Percentiles rank a stretch among this genome's conserved stretches.
phyloP scores from a whole-genome alignment of 2,888 invertebrate species.

The Zelleria hepariella region DNA sequence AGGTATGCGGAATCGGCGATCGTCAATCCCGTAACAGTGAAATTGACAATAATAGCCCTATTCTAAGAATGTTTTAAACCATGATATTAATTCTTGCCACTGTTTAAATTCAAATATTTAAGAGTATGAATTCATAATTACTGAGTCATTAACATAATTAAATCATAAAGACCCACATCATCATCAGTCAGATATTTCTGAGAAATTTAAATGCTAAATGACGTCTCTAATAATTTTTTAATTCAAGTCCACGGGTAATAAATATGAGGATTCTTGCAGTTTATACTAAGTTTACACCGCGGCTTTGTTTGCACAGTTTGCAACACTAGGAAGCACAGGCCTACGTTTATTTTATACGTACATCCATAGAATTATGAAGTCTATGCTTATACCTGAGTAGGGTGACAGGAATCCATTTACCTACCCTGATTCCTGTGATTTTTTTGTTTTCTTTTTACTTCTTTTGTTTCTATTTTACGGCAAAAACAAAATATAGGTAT shows the following conservation, averaged over 20 bases:
- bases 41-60: too few relatives aligned
- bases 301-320: background rate
- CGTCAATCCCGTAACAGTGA: too few relatives aligned
- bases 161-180: background rate
- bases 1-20: too few relatives aligned
- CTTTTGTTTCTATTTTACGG: too few relatives aligned
- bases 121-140: background rate
- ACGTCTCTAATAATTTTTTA: background rate
- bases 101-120: background rate
- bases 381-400: too few relatives aligned
- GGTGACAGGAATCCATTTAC: too few relatives aligned
- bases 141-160: background rate
- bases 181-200: background rate
- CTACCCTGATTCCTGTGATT: too few relatives aligned
- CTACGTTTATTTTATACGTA: background rate
- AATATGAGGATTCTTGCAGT: background rate
- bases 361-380: too few relatives aligned
- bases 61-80: too few relatives aligned
- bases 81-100: background rate
- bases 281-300: background rate
- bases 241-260: background rate
- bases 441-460: too few relatives aligned
- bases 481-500: too few relatives aligned
- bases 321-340: too few relatives aligned
- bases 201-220: background rate